Evolutionary conservation across 2,113 vertebrate species (phyloP), one percentile per base, ranked within the genome.

Genomic region (Ameiurus melas): DNA sequence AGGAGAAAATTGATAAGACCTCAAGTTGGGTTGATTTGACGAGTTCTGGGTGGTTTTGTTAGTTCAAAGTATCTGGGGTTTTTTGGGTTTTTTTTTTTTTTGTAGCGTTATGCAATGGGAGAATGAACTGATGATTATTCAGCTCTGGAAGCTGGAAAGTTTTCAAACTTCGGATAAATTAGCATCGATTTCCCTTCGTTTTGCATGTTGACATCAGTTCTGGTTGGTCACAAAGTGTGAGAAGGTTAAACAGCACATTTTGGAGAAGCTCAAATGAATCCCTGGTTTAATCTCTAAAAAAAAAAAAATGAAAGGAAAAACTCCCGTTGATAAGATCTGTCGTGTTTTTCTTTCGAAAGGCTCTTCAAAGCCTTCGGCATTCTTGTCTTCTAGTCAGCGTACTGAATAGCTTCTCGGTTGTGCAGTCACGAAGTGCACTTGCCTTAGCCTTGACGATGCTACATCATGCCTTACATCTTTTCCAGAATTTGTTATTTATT

Each of bases 221-320:
- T 85, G 62, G 53, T 17, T 78, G 91, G 43, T 90, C 33, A 90
- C 81, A 39, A 84, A 78, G 66, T 57, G 8, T 68, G 64, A 39
- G 33, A 73, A 73, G 19, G 19, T 39, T 27, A 73, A 75, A 75
- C 2, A 39, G 5, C 6, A 19, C 33, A 20, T 19, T 68, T 5
- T 14, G n/a, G 47, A 89, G 89, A 89, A 86, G 87, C 85, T 94
- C 93, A 89, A 94, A n/a, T 1, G 16, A 68, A 30, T 27, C 27
- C 81, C 85, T 91, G 85, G 93, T 87, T 91, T 92, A 92, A 92
- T 91, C 81, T 90, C 2, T 4, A 70, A 22, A 20, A 39, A 73
- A 73, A 33, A 70, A 30, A 30, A 85, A 89, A 70, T 51, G 1
- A 1, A 73, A 70, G 43, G 43, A n/a, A 36, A 17, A 2, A 53